Evolutionary conservation across 2,888 invertebrate genomes (phyloP), one percentile per base, ranked within the genome.

Genomic region (Malacosoma neustria): DNA sequence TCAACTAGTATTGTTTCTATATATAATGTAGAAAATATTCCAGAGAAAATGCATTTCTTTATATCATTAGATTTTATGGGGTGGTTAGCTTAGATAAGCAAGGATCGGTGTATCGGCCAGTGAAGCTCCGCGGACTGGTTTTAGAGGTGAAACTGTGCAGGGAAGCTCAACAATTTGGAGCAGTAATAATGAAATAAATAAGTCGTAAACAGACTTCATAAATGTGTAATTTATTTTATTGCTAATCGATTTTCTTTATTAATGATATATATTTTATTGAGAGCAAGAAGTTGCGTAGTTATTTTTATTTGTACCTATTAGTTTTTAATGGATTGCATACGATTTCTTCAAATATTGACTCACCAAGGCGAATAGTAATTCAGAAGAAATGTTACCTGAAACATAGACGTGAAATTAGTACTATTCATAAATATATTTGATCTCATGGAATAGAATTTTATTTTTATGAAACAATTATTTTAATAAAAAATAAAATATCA

Each of bases 51-150:
- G 9, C 5, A 22, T 63, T 61, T 72, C 62, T 68, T 69, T 64
- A 68, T 76, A 72, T 9, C 9, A 74, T 74, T 72, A 67, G 70
- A 73, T 77, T 79, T 75, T 75, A 73, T 70, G 65, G 72, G 60
- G 63, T 58, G 48, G 58, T 79, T 81, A 80, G 81, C 82, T 76
- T 74, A 71, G 67, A 71, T 73, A 71, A 67, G 69, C 57, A 56
- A 66, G 71, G 68, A 72, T 72, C 72, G 73, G 75, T 74, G 70
- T 62, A 62, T 67, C 65, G 61, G 51, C 52, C 53, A 45, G 53
- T 58, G 43, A 51, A 54, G 56, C 57, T 45, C 48, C 40, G 50
- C 48, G 45, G 63, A 80, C 82, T 75, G 76, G 80, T 82, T 79
- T 61, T 64, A 47, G 58, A 48, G 64, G 77, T 65, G 80, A 81